Evolutionary conservation across 1,140 invertebrate genomes (phyloP).

Genomic region (Daktulosphaira vitifoliae): DNA sequence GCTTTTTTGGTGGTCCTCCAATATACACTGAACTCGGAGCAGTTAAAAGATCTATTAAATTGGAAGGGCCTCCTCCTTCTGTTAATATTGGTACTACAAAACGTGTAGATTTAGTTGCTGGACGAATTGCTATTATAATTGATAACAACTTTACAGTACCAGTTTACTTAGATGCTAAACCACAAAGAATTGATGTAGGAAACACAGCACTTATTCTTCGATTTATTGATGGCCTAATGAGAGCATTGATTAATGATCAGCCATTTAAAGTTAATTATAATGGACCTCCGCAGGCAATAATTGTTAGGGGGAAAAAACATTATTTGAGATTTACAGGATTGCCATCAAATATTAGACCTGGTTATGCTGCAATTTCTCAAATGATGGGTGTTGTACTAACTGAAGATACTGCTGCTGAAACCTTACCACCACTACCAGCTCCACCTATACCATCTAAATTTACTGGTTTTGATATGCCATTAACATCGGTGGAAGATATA

Average conservation of each 20-base stretch:
- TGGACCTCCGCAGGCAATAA: constrained; percentile 79
- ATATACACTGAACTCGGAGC: constrained; percentile 74
- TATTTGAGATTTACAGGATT: constrained; percentile 73
- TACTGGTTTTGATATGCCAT: constrained; percentile 1
- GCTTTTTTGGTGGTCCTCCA: constrained; percentile 83
- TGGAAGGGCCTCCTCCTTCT: constrained; percentile 80
- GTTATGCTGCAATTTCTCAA: constrained; percentile 56
- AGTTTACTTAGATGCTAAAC: constrained; percentile 76
- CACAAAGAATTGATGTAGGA: constrained; percentile 68
- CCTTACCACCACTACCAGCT: constrained; percentile 23
- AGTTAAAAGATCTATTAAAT: constrained; percentile 60
- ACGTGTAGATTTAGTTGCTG: constrained; percentile 66
- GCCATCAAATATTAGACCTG: constrained; percentile 62
- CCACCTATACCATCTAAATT: constrained; percentile 29
- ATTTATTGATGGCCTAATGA: constrained; percentile 66
- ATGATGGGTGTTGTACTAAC: constrained; percentile 52
- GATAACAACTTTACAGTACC: constrained; percentile 67
- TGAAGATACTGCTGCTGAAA: constrained; percentile 35
- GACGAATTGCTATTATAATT: constrained; percentile 72
- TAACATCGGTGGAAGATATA: constrained; percentile 1
- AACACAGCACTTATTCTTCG: constrained; percentile 64
- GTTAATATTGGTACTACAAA: constrained; percentile 63
- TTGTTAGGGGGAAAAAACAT: constrained; percentile 68
- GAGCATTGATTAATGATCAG: constrained; percentile 71
- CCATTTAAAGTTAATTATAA: constrained; percentile 79